Evolutionary conservation across 1,140 invertebrate species (phyloP).

Genomic region (Tribolium madens): DNA sequence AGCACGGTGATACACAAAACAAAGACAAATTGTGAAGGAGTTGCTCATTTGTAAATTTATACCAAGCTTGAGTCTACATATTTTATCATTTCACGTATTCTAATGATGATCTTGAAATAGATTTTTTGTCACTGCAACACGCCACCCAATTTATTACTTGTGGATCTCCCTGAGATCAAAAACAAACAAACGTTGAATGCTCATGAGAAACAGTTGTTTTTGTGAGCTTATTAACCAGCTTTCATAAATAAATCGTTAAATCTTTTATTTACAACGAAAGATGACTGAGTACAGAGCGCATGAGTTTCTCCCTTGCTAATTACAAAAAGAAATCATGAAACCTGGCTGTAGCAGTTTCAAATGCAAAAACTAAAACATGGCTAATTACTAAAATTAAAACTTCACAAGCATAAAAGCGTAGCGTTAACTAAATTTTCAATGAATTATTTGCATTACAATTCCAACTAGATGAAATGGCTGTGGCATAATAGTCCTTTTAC

Average conservation of each 20-base stretch:
- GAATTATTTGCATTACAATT: neutral
- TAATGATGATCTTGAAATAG: neutral
- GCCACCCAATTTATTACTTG: slow-evolving; percentile 1
- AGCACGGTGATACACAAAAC: slow-evolving; percentile 14
- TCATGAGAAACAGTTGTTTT: neutral
- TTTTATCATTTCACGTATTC: slow-evolving; percentile 5
- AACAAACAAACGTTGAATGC: neutral
- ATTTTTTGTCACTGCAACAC: neutral
- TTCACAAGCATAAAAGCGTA: neutral
- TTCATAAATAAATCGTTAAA: neutral
- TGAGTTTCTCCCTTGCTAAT: neutral
- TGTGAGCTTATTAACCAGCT: neutral
- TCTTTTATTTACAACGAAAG: neutral
- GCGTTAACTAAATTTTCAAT: neutral
- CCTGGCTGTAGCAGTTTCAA: neutral
- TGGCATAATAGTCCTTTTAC: too few species aligned
- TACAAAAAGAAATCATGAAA: neutral
- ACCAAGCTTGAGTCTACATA: neutral
- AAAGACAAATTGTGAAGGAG: slow-evolving; percentile 28
- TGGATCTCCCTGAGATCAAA: neutral
- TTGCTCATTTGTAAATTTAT: slow-evolving; percentile 33
- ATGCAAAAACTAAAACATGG: neutral
- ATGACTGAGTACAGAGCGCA: neutral
- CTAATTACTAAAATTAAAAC: neutral
- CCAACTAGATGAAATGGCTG: neutral